Conservation (phyloP, 2,797 vertebrate genomes). For the Gymnocypris eckloni region DNA sequence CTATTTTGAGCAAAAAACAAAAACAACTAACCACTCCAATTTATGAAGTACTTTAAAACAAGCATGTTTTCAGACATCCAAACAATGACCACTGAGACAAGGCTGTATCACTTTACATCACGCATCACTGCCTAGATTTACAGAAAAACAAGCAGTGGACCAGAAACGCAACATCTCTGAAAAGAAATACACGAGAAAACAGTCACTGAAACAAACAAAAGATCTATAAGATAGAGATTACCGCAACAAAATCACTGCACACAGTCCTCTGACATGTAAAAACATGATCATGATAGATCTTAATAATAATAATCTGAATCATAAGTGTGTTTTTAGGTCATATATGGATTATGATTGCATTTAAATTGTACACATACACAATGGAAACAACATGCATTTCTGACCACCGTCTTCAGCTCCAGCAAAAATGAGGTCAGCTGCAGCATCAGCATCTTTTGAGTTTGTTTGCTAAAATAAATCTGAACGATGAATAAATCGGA, state of each 20-base stretch:
- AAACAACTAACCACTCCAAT: not conserved
- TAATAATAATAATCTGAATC: not conserved
- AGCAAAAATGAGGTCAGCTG: conserved; percentile 12
- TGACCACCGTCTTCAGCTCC: not conserved
- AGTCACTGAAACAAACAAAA: conserved; percentile 1
- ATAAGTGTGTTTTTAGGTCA: not conserved
- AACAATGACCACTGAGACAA: conserved; percentile 24
- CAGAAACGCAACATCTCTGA: conserved; percentile 10
- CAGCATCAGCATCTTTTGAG: conserved; percentile 17
- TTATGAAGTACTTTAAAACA: conserved; percentile 10
- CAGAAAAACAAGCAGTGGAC: conserved; percentile 13
- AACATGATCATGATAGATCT: not conserved
- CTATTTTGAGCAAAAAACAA: too few species aligned
- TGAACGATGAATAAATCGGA: conserved; percentile 26
- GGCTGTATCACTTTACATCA: not conserved
- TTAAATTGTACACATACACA: not conserved
- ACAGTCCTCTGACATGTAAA: not conserved
- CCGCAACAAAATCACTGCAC: not conserved
- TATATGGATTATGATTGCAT: not conserved
- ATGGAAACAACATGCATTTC: not conserved
- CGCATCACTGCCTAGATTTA: conserved; percentile 22
- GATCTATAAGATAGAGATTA: not conserved
- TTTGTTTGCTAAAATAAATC: conserved; percentile 18
- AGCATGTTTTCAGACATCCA: conserved; percentile 8
- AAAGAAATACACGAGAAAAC: not conserved